A percentile compares a stretch with the other conserved stretches of the same genome.
Conservation (phyloP, 1,140 invertebrate species). For the Nasonia giraulti region DNA sequence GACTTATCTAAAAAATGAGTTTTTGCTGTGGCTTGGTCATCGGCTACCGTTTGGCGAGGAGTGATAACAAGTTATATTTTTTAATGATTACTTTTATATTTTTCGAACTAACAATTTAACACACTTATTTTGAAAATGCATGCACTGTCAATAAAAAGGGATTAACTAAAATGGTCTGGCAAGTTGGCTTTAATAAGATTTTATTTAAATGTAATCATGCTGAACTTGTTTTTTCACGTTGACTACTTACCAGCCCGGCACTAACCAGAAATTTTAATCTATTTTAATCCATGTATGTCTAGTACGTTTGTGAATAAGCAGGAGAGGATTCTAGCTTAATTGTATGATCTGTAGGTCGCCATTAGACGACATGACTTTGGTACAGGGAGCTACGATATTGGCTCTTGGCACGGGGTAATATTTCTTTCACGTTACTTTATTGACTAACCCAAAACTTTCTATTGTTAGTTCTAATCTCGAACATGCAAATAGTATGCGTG, state of each 20-base stretch:
- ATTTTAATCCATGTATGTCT: not conserved
- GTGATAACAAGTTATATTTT: not conserved
- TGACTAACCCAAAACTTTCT: constrained; percentile 43
- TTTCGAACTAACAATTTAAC: not conserved
- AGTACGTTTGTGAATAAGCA: not conserved
- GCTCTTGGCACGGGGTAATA: constrained; percentile 72
- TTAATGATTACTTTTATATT: not conserved
- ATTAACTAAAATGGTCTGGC: not conserved
- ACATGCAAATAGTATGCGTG: constrained; percentile 34
- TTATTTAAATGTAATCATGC: not conserved
- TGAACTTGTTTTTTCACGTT: no score
- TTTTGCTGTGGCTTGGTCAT: not conserved
- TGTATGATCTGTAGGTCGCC: constrained; percentile 61
- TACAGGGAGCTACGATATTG: constrained; percentile 72
- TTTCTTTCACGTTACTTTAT: constrained; percentile 52
- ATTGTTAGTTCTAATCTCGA: constrained; percentile 34
- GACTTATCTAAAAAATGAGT: not conserved
- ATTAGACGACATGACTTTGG: constrained; percentile 70
- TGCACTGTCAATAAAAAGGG: not conserved
- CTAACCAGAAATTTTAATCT: no score
- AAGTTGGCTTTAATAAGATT: not conserved
- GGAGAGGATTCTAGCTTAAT: constrained; percentile 32
- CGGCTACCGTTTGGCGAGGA: not conserved
- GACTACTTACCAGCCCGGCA: no score
- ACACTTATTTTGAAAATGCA: not conserved